Percentiles rank a stretch among this genome's conserved stretches.
phyloP scores from a whole-genome alignment of 2,888 invertebrate genomes.

The Dusona sp. region DNA sequence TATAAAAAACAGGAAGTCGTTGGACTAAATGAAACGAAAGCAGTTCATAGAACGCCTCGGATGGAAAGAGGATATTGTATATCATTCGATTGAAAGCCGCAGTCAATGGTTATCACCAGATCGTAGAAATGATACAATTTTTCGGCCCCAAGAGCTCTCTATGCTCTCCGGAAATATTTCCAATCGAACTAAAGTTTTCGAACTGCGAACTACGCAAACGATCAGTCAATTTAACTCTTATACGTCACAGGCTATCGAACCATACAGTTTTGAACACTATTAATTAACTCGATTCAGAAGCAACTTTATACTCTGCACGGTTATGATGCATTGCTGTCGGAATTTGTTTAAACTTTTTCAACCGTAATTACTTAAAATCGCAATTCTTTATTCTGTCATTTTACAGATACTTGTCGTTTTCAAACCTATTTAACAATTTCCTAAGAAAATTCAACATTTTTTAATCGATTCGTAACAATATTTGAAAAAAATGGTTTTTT shows the following conservation, averaged over 20 bases:
- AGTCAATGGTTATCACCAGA: constrained; percentile 5
- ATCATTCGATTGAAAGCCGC: constrained; percentile 4
- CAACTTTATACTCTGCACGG: not conserved
- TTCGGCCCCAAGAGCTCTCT: not conserved
- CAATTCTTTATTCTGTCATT: too few species aligned
- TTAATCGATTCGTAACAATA: too few species aligned
- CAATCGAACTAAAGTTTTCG: constrained; percentile 8
- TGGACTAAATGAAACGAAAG: not conserved
- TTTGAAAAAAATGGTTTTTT: not conserved
- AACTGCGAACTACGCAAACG: constrained; percentile 19
- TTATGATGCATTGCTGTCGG: not conserved
- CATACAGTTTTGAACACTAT: not conserved
- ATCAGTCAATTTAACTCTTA: constrained; percentile 21
- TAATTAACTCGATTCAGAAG: not conserved
- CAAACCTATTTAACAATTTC: not conserved
- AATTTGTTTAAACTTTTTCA: not conserved
- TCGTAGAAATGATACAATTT: constrained; percentile 34
- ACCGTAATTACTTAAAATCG: not conserved
- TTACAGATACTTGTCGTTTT: too few species aligned
- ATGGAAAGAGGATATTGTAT: constrained; percentile 5
- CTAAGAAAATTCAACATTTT: not conserved
- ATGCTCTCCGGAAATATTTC: constrained; percentile 24
- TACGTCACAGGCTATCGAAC: not conserved
- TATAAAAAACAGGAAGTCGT: not conserved
- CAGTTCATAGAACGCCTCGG: not conserved